Evolutionary conservation across 2,113 vertebrate genomes (phyloP), one percentile per base, ranked within the genome.

Genomic region (Scomber japonicus): DNA sequence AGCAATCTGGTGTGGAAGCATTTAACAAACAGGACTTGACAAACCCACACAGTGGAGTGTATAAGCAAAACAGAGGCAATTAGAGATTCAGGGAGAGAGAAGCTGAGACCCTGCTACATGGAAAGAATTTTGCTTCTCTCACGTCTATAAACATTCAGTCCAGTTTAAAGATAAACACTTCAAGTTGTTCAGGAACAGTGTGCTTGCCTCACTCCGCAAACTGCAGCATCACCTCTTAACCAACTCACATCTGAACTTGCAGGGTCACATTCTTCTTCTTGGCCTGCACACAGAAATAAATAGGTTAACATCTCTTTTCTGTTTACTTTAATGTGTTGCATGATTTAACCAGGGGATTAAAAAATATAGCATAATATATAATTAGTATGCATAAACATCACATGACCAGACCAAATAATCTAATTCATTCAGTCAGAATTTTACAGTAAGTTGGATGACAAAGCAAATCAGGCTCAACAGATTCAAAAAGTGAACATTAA

Each of bases 121-220:
- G 82, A 88, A 76, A 78, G 79, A 87, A 66, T 79, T 79, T 24
- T 10, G 51, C 35, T 73, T 53, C 60, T 74, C 57, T 90, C 72
- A 31, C 48, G 67, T 80, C 81, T 74, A 57, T 90, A 89, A 93
- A 92, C 78, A 86, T 72, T 71, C 19, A 53, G 62, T 68, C 21
- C 56, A 35, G 57, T 68, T 76, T 45, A 51, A 69, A 82, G 50
- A 85, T 86, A 91, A 93, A 93, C 86, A 88, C 75, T 86, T 86
- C 24, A 60, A 30, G 71, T 80, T 67, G 56, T 54, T 65, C 61
- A 80, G 64, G 81, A 78, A 84, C 76, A 66, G 35, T 7, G 71
- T 83, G 57, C 35, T 27, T 10, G 16, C 48, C 65, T 55, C 46
- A 69, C 76, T 62, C 65, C 46, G 40, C 64, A 55, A 45, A 17